phyloP scores from a whole-genome alignment of 2,113 vertebrate species.

The Grammomys dolichurus region DNA sequence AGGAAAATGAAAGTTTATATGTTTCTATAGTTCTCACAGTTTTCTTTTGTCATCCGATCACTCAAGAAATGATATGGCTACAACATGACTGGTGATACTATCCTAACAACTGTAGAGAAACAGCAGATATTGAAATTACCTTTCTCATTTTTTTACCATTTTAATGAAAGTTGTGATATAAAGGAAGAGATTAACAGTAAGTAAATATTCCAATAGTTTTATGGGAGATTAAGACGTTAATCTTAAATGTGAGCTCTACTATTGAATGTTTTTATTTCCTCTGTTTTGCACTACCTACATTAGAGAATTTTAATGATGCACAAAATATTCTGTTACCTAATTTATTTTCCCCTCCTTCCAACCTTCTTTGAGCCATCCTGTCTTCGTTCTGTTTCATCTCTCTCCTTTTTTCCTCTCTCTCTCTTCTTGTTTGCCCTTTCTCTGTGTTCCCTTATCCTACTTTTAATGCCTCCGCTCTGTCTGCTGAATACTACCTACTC shows the following conservation, averaged over 20 bases:
- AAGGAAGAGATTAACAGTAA: neutral
- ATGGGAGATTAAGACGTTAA: neutral
- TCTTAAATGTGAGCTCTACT: neutral
- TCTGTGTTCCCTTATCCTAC: too few relatives aligned
- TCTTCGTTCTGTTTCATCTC: neutral
- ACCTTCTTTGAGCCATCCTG: neutral
- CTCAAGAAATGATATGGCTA: neutral
- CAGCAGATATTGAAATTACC: neutral
- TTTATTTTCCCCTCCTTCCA: neutral
- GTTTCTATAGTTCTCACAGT: conserved; percentile 48
- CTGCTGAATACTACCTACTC: neutral
- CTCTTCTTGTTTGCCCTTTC: too few relatives aligned
- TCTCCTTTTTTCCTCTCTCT: too few relatives aligned
- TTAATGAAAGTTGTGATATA: neutral
- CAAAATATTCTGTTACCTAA: neutral
- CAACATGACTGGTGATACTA: neutral
- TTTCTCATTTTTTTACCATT: neutral
- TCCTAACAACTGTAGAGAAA: neutral
- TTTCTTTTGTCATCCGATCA: neutral
- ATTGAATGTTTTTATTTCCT: neutral
- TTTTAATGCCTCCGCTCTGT: too few relatives aligned
- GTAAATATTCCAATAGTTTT: neutral
- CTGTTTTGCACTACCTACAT: neutral
- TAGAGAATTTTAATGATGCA: neutral
- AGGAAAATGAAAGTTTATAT: conserved; percentile 39